phyloP scores from a whole-genome alignment of 2,888 invertebrate species.

The Lepidocyrtoides sp. region DNA sequence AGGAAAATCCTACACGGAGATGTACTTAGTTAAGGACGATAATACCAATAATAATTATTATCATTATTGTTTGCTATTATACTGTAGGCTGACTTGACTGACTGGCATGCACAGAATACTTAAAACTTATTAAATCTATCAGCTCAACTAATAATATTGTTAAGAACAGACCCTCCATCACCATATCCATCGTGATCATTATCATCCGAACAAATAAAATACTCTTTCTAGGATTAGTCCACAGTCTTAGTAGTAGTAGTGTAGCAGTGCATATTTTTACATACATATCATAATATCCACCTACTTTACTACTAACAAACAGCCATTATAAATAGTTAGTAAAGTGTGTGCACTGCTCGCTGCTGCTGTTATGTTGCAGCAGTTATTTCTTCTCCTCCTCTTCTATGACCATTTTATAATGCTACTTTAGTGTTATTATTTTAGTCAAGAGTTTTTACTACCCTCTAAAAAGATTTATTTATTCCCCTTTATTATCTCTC shows the following conservation, averaged over 20 bases:
- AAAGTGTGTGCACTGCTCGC: background rate
- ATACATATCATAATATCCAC: too few species aligned
- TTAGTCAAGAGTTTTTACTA: slow-evolving; percentile 68
- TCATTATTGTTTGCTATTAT: background rate
- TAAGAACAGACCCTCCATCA: background rate
- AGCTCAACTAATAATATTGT: background rate
- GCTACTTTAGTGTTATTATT: slow-evolving; percentile 58
- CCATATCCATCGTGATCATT: background rate
- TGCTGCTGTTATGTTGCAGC: background rate
- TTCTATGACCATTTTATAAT: slow-evolving; percentile 42
- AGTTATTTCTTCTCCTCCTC: background rate
- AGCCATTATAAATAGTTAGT: too few species aligned
- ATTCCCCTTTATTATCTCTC: slow-evolving; percentile 68
- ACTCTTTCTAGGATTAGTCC: background rate
- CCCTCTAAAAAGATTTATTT: slow-evolving; percentile 73
- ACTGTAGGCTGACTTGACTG: background rate
- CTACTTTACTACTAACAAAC: too few species aligned
- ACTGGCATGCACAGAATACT: background rate
- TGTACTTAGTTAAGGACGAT: too few species aligned
- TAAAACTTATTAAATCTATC: background rate
- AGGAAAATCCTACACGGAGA: too few species aligned
- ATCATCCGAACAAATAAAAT: background rate
- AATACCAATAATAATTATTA: too few species aligned
- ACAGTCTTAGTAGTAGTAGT: too few species aligned
- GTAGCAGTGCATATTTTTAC: too few species aligned